Percentiles rank a stretch among this genome's conserved stretches.
These are phyloP conservation scores for Eptesicus fuscus DNA, from an alignment of 2,113 vertebrate genomes.

Conservation along the genomic window DNA sequence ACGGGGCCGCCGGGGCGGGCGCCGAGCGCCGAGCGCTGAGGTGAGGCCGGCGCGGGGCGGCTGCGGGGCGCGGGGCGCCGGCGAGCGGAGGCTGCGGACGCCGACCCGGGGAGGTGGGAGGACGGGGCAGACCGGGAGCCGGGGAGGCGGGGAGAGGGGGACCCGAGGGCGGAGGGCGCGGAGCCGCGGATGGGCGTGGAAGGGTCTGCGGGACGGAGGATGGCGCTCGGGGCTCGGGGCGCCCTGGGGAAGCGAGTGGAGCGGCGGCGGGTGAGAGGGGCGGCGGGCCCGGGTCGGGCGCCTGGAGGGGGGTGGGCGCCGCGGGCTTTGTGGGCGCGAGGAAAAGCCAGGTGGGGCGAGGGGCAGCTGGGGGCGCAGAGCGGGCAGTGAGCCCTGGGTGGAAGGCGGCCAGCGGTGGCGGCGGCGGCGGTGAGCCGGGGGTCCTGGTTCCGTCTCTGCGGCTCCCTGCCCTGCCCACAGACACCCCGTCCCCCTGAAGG, in stretches of 20 bases:
- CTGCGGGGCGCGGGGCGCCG: not conserved
- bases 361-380: not conserved
- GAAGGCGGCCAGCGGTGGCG: not conserved
- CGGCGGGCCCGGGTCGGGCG: not conserved
- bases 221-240: not conserved
- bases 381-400: not conserved
- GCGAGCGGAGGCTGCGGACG: not conserved
- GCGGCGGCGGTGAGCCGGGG: not conserved
- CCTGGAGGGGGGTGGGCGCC: not conserved
- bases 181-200: not conserved
- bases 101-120: not conserved
- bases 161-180: not conserved
- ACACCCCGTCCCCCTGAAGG: not conserved
- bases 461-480: not conserved
- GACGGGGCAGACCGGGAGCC: not conserved
- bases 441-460: not conserved
- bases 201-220: not conserved
- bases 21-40: slow-evolving; percentile 64
- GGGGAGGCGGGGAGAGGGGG: not conserved
- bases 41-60: slow-evolving; percentile 30
- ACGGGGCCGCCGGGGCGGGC: slow-evolving; percentile 57
- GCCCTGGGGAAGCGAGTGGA: not conserved
- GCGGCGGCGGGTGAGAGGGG: not conserved
- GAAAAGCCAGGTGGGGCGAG: not conserved
- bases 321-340: not conserved